phyloP scores from a whole-genome alignment of 2,888 invertebrate species.

The Reticulitermes lucifugus region DNA sequence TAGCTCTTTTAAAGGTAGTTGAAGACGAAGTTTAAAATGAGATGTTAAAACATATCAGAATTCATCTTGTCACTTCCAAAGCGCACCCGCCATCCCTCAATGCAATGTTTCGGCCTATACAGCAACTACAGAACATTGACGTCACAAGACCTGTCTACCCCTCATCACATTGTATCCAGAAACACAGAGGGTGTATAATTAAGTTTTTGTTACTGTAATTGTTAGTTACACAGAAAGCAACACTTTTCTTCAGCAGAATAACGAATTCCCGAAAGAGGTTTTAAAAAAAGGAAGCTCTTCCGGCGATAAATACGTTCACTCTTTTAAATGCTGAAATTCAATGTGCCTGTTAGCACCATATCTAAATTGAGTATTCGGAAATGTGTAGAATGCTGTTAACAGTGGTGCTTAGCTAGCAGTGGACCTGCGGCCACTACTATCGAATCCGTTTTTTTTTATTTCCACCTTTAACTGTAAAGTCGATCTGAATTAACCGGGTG shows the following conservation, averaged over 20 bases:
- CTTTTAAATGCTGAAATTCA: background rate
- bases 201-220: background rate
- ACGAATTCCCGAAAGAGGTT: background rate
- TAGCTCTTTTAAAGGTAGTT: slow-evolving; percentile 25
- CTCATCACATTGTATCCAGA: background rate
- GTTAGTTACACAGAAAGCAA: background rate
- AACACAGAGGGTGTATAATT: background rate
- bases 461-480: no score
- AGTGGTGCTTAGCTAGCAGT: no score
- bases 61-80: slow-evolving; percentile 34
- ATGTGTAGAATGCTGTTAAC: no score
- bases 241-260: background rate
- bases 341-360: background rate
- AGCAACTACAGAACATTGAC: background rate
- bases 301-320: no score
- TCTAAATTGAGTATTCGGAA: no score
- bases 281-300: no score
- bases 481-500: no score
- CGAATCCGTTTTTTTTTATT: no score
- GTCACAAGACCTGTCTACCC: background rate
- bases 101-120: slow-evolving; percentile 26
- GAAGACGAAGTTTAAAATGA: background rate
- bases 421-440: no score
- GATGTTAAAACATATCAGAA: slow-evolving; percentile 44
- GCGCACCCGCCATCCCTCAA: background rate